A percentile compares a stretch with the other conserved stretches of the same genome.
These are phyloP conservation scores for Simalia tracyae DNA, from an alignment of 2,797 vertebrate species.

Conservation along the genomic window DNA sequence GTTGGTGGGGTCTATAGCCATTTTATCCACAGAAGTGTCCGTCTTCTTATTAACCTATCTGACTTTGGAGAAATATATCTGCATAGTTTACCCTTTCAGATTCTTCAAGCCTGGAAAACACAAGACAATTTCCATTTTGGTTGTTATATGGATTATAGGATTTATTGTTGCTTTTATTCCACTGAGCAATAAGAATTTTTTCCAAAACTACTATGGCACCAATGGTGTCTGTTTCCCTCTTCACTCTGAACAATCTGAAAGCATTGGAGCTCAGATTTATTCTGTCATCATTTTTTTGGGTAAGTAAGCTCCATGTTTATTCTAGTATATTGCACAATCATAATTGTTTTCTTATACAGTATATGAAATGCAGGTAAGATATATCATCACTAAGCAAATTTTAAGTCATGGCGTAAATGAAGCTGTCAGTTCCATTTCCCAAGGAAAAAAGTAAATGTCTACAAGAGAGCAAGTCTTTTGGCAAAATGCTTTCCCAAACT, in stretches of 20 bases:
- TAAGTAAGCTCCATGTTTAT: slow-evolving; percentile 68
- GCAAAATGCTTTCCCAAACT: too few species aligned
- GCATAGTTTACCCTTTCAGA: slow-evolving; percentile 94
- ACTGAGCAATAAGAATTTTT: slow-evolving; percentile 85
- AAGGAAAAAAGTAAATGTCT: too few species aligned
- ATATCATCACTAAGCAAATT: not conserved
- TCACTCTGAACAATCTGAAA: slow-evolving; percentile 93
- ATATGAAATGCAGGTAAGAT: not conserved
- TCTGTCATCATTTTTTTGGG: slow-evolving; percentile 95
- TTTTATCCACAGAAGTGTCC: slow-evolving; percentile 96
- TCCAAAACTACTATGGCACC: slow-evolving; percentile 94
- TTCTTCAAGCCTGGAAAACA: slow-evolving; percentile 88
- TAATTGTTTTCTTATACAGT: not conserved
- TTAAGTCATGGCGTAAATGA: not conserved
- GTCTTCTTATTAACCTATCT: slow-evolving; percentile 95
- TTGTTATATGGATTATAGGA: slow-evolving; percentile 91
- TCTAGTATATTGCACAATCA: not conserved
- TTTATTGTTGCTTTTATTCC: slow-evolving; percentile 90
- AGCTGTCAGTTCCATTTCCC: too few species aligned
- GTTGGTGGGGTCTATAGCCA: slow-evolving; percentile 90
- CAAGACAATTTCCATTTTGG: slow-evolving; percentile 85
- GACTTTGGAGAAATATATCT: slow-evolving; percentile 97
- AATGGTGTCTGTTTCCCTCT: slow-evolving; percentile 97
- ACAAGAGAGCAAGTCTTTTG: too few species aligned
- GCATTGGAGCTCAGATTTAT: slow-evolving; percentile 87